phyloP scores from a whole-genome alignment of 1,140 invertebrate species.

The Melanaphis sacchari region DNA sequence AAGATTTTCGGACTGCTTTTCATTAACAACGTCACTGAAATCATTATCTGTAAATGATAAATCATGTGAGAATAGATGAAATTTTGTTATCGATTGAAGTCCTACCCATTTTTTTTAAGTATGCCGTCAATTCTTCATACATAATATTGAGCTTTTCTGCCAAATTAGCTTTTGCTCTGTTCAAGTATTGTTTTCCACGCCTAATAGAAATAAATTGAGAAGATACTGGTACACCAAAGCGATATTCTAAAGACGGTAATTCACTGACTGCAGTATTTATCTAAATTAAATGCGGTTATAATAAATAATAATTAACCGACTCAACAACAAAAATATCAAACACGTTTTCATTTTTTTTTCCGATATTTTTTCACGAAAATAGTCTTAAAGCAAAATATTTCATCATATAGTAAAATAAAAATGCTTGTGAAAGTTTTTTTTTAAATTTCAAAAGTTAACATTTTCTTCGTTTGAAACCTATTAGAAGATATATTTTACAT shows the following conservation, averaged over 20 bases:
- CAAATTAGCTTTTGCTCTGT: slow-evolving; percentile 62
- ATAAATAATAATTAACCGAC: not conserved
- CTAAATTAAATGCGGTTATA: slow-evolving; percentile 61
- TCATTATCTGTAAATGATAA: not conserved
- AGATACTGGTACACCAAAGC: slow-evolving; percentile 61
- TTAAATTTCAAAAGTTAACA: not conserved
- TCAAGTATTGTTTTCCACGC: slow-evolving; percentile 62
- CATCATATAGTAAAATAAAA: too few species aligned
- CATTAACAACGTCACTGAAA: slow-evolving; percentile 27
- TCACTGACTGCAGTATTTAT: slow-evolving; percentile 64
- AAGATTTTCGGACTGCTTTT: not conserved
- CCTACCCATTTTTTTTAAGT: slow-evolving; percentile 63
- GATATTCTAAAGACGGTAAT: slow-evolving; percentile 65
- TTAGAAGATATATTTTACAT: too few species aligned
- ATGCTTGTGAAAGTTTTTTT: too few species aligned
- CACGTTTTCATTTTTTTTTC: not conserved
- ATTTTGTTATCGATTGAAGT: not conserved
- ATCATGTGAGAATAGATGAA: not conserved
- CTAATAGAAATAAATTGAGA: slow-evolving; percentile 63
- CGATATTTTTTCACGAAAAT: not conserved
- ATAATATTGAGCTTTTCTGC: slow-evolving; percentile 62
- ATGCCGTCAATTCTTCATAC: slow-evolving; percentile 63
- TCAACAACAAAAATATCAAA: not conserved
- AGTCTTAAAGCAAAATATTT: not conserved
- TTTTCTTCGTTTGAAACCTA: not conserved